Evolutionary conservation across 2,113 vertebrate species (phyloP), one percentile per base, ranked within the genome.

Genomic region (Rhineura floridana): DNA sequence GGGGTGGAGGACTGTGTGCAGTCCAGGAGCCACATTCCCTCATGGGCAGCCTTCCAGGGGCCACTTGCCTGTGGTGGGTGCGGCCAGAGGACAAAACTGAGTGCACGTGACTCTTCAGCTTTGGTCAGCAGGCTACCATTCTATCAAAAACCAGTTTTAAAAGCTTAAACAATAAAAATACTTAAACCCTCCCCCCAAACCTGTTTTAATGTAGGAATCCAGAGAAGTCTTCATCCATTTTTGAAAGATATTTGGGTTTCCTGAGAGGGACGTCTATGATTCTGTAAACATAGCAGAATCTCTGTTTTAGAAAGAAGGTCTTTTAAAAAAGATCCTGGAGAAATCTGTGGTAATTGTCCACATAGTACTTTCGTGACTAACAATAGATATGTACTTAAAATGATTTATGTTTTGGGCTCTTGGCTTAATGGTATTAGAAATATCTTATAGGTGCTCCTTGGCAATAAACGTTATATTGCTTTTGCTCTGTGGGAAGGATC

Each of bases 371-470:
- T 19, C 4, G 63, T 48, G 36, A 59, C 69, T 87, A 85, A 21
- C 44, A 67, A 84, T 65, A 63, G 87, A 12, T 91, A 85, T 59
- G 0, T 48, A 5, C 44, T 77, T 83, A 81, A 65, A 50, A 44
- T 55, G 39, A 83, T 72, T 88, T 67, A 39, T 76, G 33, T 9
- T 92, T 39, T 3, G 39, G 70, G 81, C 75, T 42, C 85, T 69
- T 91, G 89, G 48, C 67, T 42, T 67, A 52, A 92, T 87, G 90
- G 92, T 77, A 67, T 48, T 1, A 65, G 90, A 78, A 77, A 93
- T 88, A 81, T 55, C 63, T 42, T 28, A 19, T 25, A 79, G 13
- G 83, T 44, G 21, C 46, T 63, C 63, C 73, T 46, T 87, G 88
- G 90, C 88, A 92, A 86, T 62, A 83, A 81, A 11, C 12, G 28